Conservation (phyloP, 1,140 invertebrate species). For the Vollenhovia emeryi region DNA sequence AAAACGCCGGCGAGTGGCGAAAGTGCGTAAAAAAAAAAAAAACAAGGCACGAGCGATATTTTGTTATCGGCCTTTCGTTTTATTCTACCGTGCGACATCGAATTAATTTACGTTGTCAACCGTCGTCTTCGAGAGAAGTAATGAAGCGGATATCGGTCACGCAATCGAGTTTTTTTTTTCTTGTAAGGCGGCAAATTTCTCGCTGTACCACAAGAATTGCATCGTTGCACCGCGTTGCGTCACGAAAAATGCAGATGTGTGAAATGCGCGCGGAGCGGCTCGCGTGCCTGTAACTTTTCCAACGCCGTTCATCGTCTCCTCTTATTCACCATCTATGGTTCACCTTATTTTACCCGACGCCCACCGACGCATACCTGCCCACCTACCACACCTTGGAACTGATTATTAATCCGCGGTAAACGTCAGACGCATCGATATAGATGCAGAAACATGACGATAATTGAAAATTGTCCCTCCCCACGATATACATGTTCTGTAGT, state of each 20-base stretch:
- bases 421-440: conserved; percentile 39
- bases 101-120: neutral
- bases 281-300: conserved; percentile 20
- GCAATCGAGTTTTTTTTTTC: too few species aligned
- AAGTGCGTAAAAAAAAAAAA: conserved; percentile 14
- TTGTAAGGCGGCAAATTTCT: neutral
- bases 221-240: neutral
- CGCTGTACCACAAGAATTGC: too few species aligned
- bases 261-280: neutral
- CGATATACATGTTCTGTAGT: neutral
- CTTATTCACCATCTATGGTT: conserved; percentile 26
- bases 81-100: neutral
- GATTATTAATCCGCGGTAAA: conserved; percentile 59
- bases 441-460: conserved; percentile 40
- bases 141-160: neutral
- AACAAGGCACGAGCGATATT: neutral
- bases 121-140: neutral
- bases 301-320: conserved; percentile 32
- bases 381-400: conserved; percentile 63
- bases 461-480: neutral
- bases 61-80: neutral
- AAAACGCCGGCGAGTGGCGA: conserved; percentile 22
- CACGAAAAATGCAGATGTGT: neutral
- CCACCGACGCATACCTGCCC: conserved; percentile 52
- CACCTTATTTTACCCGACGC: conserved; percentile 5